These are phyloP conservation scores for Drosophila yooni DNA, from an alignment of 2,888 invertebrate species.

Conservation along the genomic window DNA sequence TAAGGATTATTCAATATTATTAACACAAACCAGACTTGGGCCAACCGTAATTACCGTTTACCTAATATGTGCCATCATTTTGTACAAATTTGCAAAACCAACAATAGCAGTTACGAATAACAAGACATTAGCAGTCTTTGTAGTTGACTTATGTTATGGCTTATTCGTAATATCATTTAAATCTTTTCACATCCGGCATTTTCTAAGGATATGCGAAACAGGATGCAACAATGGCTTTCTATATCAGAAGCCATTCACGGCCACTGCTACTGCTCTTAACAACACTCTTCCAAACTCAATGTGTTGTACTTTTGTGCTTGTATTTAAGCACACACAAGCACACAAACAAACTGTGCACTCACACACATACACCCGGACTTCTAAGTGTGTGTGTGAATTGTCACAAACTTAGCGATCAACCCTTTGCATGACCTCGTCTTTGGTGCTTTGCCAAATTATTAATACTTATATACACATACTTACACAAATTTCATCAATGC, in stretches of 20 bases:
- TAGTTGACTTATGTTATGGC: constrained; percentile 21
- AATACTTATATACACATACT: background rate
- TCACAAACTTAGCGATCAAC: constrained; percentile 17
- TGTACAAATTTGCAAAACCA: constrained; percentile 15
- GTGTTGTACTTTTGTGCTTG: background rate
- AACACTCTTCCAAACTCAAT: constrained; percentile 18
- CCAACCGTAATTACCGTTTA: constrained; percentile 1
- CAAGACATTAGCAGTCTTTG: constrained; percentile 43
- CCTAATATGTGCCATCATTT: background rate
- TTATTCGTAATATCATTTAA: constrained; percentile 44
- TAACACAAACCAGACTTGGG: background rate
- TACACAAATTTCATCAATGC: background rate
- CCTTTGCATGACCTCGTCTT: constrained; percentile 5
- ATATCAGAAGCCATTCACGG: constrained; percentile 67
- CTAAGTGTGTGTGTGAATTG: background rate
- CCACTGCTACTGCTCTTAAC: constrained; percentile 14
- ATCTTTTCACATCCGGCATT: constrained; percentile 62
- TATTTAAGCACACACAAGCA: background rate
- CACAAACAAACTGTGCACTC: constrained; percentile 8
- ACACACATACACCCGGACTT: background rate
- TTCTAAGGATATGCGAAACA: constrained; percentile 66
- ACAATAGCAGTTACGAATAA: constrained; percentile 52
- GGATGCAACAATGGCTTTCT: constrained; percentile 79
- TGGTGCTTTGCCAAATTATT: background rate
- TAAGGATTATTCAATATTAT: background rate